Evolutionary conservation across 2,888 invertebrate genomes (phyloP), one percentile per base, ranked within the genome.

Genomic region (Spodoptera littoralis): DNA sequence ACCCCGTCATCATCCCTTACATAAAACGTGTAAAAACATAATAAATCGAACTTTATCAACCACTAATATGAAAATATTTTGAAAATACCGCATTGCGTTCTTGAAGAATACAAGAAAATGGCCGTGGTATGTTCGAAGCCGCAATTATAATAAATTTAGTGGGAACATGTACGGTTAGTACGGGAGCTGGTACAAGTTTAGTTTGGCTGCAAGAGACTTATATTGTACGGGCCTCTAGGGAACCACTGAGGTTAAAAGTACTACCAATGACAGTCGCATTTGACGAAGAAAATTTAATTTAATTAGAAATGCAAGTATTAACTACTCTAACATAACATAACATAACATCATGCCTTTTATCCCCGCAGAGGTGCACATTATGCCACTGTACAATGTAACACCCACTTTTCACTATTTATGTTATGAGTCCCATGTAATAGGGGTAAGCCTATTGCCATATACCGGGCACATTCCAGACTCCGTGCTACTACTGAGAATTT

Each of bases 61-160:
- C 45, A 41, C 18, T n/a, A 9, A 13, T 9, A 45, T 1, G 9
- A 36, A 41, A 49, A 44, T 43, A 36, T 27, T 3, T 22, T 11
- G 27, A 78, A 63, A 59, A 24, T 22, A 24, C 65, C 62, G 77
- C 73, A 77, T 44, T 73, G 66, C 70, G 70, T 70, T 65, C 55
- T 53, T 64, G 63, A 49, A 61, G 47, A 50, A 67, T 63, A 52
- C 62, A 71, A 77, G 60, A 70, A 76, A 70, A 76, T 71, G 61
- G 63, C 60, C 41, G 53, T 22, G 57, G 66, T 70, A 57, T 74
- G 78, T 80, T 73, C 70, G 77, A 76, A 79, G 69, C 73, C 71
- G 84, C 87, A 88, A 88, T 88, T 86, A 86, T 84, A 88, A 88
- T 88, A 88, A 88, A 88, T 87, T 85, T 82, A 79, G 77, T 67